These are phyloP conservation scores for Elaphurus davidianus DNA, from an alignment of 2,113 vertebrate genomes.

Conservation along the genomic window DNA sequence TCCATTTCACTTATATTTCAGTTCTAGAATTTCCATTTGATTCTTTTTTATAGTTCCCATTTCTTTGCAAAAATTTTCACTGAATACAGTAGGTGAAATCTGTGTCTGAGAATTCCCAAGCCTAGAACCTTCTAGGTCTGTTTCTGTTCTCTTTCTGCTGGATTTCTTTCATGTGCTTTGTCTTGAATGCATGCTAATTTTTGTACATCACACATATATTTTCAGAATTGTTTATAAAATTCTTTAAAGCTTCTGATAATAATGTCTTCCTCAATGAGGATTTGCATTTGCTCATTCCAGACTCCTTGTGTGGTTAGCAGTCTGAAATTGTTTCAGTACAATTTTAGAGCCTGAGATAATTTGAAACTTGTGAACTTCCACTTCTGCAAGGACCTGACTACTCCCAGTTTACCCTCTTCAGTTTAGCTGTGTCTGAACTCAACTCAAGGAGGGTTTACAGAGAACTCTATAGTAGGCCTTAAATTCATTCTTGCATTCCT, in stretches of 20 bases:
- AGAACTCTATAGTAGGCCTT: background rate
- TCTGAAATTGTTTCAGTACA: background rate
- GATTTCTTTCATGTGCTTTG: background rate
- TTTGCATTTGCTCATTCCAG: background rate
- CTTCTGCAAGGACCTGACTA: background rate
- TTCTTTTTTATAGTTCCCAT: background rate
- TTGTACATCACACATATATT: background rate
- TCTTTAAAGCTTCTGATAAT: background rate
- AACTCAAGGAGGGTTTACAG: background rate
- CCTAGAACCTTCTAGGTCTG: background rate
- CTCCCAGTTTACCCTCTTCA: background rate
- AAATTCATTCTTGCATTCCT: background rate
- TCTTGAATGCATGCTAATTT: background rate
- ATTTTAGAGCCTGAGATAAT: background rate
- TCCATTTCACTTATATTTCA: background rate
- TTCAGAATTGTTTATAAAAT: constrained; percentile 14
- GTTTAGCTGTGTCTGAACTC: background rate
- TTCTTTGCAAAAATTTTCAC: background rate
- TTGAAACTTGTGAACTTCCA: background rate
- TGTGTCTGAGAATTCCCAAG: background rate
- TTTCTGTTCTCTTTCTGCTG: background rate
- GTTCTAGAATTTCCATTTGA: background rate
- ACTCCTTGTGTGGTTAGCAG: background rate
- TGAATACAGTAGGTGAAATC: background rate
- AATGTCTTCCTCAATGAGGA: background rate